Conservation (phyloP, 2,113 vertebrate species). For the Progne subis region DNA sequence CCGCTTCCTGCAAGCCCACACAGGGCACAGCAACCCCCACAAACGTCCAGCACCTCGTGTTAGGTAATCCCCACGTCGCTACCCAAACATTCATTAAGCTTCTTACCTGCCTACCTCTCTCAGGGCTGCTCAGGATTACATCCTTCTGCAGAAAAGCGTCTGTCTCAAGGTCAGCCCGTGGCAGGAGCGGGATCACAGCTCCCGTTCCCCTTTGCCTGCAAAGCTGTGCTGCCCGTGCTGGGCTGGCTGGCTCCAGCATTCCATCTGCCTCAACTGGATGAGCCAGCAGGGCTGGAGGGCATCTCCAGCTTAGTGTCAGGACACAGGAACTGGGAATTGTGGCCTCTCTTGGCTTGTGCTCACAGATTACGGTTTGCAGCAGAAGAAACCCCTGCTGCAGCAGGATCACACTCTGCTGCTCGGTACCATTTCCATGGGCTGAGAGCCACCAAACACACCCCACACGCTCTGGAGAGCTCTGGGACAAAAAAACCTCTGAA, state of each 20-base stretch:
- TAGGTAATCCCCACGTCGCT: slow-evolving; percentile 47
- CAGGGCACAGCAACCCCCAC: neutral
- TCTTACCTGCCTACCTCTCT: slow-evolving; percentile 6
- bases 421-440: neutral
- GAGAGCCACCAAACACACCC: neutral
- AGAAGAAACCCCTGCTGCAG: neutral
- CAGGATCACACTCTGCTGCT: neutral
- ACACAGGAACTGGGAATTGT: neutral
- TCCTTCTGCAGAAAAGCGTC: neutral
- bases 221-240: neutral
- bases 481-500: neutral
- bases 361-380: rapidly evolving
- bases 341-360: neutral
- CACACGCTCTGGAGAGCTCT: neutral
- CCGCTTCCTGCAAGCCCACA: slow-evolving; percentile 68
- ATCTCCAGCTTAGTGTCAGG: neutral
- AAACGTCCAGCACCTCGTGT: neutral
- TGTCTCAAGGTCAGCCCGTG: neutral
- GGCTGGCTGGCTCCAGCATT: neutral
- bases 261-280: neutral
- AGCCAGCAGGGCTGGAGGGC: neutral
- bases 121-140: slow-evolving; percentile 21
- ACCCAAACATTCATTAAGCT: slow-evolving; percentile 66
- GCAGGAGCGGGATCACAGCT: neutral
- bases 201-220: neutral